Conservation (phyloP, 2,113 vertebrate species). For the Benitochromis conjunctus region DNA sequence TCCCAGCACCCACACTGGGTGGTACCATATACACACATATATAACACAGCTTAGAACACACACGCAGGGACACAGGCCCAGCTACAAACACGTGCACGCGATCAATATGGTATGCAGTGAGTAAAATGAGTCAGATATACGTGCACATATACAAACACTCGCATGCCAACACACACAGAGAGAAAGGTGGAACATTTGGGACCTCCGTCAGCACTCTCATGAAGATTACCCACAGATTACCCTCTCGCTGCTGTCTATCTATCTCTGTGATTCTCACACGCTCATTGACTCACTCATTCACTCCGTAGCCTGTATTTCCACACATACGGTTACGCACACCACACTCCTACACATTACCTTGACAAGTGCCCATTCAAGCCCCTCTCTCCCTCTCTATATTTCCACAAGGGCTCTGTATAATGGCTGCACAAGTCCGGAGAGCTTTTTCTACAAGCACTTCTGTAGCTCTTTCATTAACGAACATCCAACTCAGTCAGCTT, state of each 20-base stretch:
- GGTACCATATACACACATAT: neutral
- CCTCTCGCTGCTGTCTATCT: neutral
- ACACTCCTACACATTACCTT: conserved; percentile 20
- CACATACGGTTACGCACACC: neutral
- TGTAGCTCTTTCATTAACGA: conserved; percentile 24
- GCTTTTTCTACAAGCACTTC: conserved; percentile 30
- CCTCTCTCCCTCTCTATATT: conserved; percentile 24
- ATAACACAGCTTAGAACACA: neutral
- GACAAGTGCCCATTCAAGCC: conserved; percentile 27
- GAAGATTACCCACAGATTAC: conserved; percentile 4
- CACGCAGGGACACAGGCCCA: neutral
- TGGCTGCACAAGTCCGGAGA: conserved; percentile 20
- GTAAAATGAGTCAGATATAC: neutral
- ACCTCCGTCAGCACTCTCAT: neutral
- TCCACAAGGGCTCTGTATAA: conserved; percentile 24
- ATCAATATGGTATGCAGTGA: neutral
- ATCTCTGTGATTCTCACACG: neutral
- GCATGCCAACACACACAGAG: neutral
- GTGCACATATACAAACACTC: neutral
- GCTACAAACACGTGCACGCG: neutral
- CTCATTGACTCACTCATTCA: conserved; percentile 8
- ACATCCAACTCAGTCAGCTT: conserved; percentile 5
- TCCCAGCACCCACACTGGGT: neutral
- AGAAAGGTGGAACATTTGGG: neutral
- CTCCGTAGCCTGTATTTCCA: neutral